A percentile compares a stretch with the other conserved stretches of the same genome.
Conservation (phyloP, 64 coral and sea anemone genomes). For the Catalaphyllia jardinei region DNA sequence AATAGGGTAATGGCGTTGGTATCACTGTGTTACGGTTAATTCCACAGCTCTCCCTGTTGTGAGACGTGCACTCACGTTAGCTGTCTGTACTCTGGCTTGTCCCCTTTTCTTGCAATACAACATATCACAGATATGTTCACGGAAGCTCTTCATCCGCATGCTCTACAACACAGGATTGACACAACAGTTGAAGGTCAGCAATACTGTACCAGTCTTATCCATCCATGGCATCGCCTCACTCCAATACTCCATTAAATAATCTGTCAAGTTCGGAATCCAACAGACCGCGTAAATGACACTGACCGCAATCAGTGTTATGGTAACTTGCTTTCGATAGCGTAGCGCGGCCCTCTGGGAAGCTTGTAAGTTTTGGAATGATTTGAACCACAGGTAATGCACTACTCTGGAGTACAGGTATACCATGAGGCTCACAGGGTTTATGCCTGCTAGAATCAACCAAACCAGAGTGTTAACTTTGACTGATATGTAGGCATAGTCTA, state of each 20-base stretch:
- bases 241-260: background rate
- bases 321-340: background rate
- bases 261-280: background rate
- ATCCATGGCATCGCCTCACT: background rate
- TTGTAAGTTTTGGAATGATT: background rate
- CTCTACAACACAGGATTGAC: constrained; percentile 3
- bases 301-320: background rate
- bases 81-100: background rate
- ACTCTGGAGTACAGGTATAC: constrained; percentile 41
- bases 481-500: background rate
- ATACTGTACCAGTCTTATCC: background rate
- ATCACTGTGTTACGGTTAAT: too few species aligned
- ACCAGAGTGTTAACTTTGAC: constrained; percentile 13
- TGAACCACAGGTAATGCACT: constrained; percentile 20
- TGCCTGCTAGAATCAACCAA: constrained; percentile 35
- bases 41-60: background rate
- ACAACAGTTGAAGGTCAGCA: background rate
- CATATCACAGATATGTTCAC: background rate
- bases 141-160: background rate
- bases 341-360: constrained; percentile 23
- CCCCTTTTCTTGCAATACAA: background rate
- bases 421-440: constrained; percentile 23
- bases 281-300: background rate
- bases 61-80: background rate
- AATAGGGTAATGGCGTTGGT: too few species aligned